Evolutionary conservation across 2,888 invertebrate species (phyloP).

Genomic region (Hedychridium roseum): DNA sequence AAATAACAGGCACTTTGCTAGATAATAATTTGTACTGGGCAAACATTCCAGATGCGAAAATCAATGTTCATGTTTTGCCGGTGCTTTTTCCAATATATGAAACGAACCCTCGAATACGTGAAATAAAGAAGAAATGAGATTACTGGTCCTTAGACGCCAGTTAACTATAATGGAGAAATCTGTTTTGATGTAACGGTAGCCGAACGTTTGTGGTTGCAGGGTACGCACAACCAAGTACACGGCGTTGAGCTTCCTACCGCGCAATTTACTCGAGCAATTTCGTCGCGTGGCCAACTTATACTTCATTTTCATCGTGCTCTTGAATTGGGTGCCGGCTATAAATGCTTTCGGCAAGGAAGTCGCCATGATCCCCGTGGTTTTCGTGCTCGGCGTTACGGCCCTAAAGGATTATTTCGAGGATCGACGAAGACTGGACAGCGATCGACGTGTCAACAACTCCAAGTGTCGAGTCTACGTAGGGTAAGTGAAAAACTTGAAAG

Average conservation of each 20-base stretch:
- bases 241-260: slow-evolving; percentile 90
- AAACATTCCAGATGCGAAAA: too few species aligned
- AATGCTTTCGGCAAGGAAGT: slow-evolving; percentile 96
- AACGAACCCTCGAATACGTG: too few species aligned
- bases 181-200: too few species aligned
- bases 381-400: slow-evolving; percentile 93
- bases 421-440: slow-evolving; percentile 85
- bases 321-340: slow-evolving; percentile 95
- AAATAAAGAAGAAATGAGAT: too few species aligned
- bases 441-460: slow-evolving; percentile 92
- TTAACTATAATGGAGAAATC: too few species aligned
- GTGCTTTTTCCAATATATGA: too few species aligned
- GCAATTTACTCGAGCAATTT: slow-evolving; percentile 96
- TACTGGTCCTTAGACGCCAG: too few species aligned
- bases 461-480: slow-evolving; percentile 91
- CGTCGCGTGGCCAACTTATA: slow-evolving; percentile 97
- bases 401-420: slow-evolving; percentile 96
- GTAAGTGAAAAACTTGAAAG: slow-evolving; percentile 67
- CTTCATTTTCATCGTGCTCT: slow-evolving; percentile 94
- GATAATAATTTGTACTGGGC: too few species aligned
- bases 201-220: too few species aligned
- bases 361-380: slow-evolving; percentile 93
- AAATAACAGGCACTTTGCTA: too few species aligned
- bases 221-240: slow-evolving; percentile 96
- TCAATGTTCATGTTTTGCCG: too few species aligned